These are phyloP conservation scores for Yasuhikotakia modesta DNA, from an alignment of 2,797 vertebrate genomes.

Conservation along the genomic window DNA sequence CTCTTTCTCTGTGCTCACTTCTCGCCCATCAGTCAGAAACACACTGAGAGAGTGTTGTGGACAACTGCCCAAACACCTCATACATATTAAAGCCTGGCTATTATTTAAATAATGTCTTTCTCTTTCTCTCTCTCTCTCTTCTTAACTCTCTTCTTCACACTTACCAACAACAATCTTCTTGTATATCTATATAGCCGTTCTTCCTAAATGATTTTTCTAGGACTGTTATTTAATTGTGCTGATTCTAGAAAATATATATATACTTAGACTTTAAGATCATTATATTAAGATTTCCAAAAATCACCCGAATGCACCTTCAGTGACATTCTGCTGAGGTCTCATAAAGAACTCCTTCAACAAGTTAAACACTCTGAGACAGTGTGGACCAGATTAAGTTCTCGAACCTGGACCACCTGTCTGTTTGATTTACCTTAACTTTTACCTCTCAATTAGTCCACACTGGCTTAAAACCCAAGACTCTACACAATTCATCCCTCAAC, in stretches of 20 bases:
- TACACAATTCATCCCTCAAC: constrained; percentile 54
- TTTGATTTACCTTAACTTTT: constrained; percentile 59
- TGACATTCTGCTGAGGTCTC: neutral
- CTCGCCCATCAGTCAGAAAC: constrained; percentile 81
- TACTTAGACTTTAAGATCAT: neutral
- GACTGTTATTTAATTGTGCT: too few relatives aligned
- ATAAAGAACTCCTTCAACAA: constrained; percentile 3
- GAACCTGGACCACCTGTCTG: constrained; percentile 52
- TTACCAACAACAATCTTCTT: constrained; percentile 48
- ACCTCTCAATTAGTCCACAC: constrained; percentile 55
- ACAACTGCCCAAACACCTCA: constrained; percentile 83
- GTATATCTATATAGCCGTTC: constrained; percentile 20
- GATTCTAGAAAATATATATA: too few relatives aligned
- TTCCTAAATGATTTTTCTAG: neutral
- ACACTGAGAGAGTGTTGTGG: constrained; percentile 80
- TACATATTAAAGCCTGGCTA: constrained; percentile 81
- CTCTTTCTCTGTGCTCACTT: constrained; percentile 53
- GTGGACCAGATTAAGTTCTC: constrained; percentile 60
- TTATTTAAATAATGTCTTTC: constrained; percentile 65
- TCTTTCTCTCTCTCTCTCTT: constrained; percentile 72
- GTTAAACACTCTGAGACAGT: constrained; percentile 26
- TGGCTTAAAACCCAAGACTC: constrained; percentile 42
- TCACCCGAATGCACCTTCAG: neutral
- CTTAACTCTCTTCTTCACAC: constrained; percentile 74
- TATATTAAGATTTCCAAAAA: neutral